Conservation (phyloP, 2,888 invertebrate genomes). For the Platycnemis pennipes region DNA sequence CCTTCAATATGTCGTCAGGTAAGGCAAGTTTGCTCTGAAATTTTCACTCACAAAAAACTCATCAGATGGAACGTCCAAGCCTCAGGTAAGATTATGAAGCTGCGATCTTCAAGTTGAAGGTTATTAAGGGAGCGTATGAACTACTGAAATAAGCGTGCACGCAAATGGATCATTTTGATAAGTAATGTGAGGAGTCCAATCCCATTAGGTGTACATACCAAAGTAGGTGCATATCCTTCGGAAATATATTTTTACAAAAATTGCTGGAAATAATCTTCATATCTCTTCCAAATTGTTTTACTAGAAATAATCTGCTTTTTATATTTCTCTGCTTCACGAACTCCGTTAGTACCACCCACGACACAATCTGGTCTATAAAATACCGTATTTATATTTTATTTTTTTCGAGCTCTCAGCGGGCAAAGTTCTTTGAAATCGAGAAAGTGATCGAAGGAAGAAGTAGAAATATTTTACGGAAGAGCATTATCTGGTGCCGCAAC, state of each 20-base stretch:
- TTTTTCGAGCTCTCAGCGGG: not conserved
- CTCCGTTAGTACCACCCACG: too few species aligned
- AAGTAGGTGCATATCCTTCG: too few species aligned
- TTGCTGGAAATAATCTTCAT: too few species aligned
- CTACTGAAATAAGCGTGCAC: not conserved
- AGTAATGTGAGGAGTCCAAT: too few species aligned
- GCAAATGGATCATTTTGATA: too few species aligned
- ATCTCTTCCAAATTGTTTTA: too few species aligned
- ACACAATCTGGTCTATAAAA: too few species aligned
- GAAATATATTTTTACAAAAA: too few species aligned
- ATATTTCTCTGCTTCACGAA: too few species aligned
- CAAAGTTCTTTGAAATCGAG: not conserved
- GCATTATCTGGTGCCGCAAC: not conserved
- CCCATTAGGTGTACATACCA: too few species aligned
- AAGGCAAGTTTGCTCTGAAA: not conserved
- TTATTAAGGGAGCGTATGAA: not conserved
- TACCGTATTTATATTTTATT: not conserved
- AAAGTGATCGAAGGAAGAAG: not conserved
- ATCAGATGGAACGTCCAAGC: not conserved
- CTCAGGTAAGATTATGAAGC: not conserved
- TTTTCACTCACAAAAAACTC: not conserved
- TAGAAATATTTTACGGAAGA: not conserved
- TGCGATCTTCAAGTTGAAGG: not conserved
- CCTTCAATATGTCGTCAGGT: not conserved
- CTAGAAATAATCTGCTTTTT: too few species aligned